Conservation (phyloP, 2,888 invertebrate species). For the Cremastinae sp. region DNA sequence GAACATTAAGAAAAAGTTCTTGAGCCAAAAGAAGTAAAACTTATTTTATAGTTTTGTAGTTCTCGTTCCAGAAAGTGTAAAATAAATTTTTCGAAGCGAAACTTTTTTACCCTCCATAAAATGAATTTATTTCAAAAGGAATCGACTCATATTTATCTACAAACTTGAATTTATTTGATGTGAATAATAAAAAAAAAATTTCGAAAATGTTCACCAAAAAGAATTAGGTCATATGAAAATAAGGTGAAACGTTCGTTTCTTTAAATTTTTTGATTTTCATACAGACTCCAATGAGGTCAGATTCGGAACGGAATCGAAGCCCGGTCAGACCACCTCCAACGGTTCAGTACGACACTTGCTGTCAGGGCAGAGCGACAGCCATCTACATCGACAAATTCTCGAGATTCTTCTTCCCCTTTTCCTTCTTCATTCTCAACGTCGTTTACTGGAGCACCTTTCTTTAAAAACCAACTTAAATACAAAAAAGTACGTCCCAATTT, state of each 20-base stretch:
- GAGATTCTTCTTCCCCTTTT: constrained; percentile 93
- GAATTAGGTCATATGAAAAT: constrained; percentile 23
- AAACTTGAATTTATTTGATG: no score
- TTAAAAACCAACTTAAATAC: constrained; percentile 60
- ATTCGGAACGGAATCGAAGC: constrained; percentile 77
- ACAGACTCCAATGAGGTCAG: constrained; percentile 79
- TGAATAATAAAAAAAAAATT: no score
- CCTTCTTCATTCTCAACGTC: constrained; percentile 93
- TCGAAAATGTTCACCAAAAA: no score
- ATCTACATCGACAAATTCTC: constrained; percentile 93
- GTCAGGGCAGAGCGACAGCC: constrained; percentile 86
- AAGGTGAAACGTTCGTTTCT: background rate
- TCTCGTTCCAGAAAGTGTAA: no score
- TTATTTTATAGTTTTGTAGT: no score
- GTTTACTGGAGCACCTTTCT: constrained; percentile 94
- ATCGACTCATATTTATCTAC: no score
- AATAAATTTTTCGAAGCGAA: background rate
- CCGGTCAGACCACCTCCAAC: constrained; percentile 75
- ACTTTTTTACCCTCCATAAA: background rate
- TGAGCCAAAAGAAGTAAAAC: no score
- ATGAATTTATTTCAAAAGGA: no score
- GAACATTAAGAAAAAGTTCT: no score
- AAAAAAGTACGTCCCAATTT: constrained; percentile 10
- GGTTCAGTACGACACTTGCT: constrained; percentile 90
- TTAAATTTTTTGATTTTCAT: constrained; percentile 11